A percentile compares a stretch with the other conserved stretches of the same genome.
phyloP scores from a whole-genome alignment of 2,797 vertebrate species.

The Lemur catta region DNA sequence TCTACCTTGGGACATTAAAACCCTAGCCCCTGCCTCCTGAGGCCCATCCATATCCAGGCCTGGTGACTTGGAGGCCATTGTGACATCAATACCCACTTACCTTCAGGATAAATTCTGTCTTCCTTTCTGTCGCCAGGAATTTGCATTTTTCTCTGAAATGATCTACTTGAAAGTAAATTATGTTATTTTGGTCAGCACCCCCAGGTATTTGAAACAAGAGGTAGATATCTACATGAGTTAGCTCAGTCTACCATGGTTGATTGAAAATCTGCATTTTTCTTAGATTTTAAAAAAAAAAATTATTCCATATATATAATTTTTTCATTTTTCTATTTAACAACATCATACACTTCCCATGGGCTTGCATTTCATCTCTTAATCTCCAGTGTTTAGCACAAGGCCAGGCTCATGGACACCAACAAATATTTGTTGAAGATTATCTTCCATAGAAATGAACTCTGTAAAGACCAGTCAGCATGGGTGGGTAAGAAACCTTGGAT shows the following conservation, averaged over 20 bases:
- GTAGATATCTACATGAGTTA: neutral
- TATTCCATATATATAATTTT: neutral
- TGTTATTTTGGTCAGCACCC: neutral
- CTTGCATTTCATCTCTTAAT: neutral
- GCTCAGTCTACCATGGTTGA: neutral
- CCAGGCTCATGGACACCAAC: neutral
- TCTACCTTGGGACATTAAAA: neutral
- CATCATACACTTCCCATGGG: neutral
- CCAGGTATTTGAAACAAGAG: neutral
- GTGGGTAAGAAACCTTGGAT: neutral
- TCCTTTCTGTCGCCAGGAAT: neutral
- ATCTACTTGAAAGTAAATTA: slow-evolving; percentile 37
- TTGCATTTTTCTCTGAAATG: slow-evolving; percentile 2
- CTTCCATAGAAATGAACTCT: neutral
- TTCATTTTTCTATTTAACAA: neutral
- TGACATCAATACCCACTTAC: neutral
- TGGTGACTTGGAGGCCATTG: neutral
- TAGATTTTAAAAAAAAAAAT: neutral
- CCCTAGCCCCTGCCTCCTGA: neutral
- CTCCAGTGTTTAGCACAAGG: neutral
- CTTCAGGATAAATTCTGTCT: neutral
- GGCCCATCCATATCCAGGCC: neutral
- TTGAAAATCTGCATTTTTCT: neutral
- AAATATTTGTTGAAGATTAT: neutral
- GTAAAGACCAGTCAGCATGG: neutral